Evolutionary conservation across 2,113 vertebrate species (phyloP).

Genomic region (Aplodontia rufa): DNA sequence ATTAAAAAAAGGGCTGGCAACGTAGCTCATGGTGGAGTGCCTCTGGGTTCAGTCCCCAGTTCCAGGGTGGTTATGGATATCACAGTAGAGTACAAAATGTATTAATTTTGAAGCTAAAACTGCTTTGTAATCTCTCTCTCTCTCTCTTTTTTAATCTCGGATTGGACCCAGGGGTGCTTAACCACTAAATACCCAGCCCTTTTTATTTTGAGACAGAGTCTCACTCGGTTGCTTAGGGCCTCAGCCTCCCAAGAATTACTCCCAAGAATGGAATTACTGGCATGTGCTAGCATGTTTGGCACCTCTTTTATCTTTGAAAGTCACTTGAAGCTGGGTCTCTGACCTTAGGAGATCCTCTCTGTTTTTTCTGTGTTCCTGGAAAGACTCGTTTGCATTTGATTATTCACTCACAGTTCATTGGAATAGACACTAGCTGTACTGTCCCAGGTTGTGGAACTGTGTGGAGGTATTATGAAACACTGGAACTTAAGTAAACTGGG

Average conservation of each 20-base stretch:
- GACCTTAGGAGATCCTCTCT: background rate
- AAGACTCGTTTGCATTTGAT: background rate
- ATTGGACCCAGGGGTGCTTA: too few species aligned
- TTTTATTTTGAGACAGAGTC: too few species aligned
- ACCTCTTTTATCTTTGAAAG: background rate
- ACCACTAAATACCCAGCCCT: too few species aligned
- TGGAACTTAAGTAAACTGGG: background rate
- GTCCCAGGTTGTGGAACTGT: background rate
- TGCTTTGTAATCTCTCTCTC: too few species aligned
- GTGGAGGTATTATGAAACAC: background rate
- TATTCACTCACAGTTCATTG: background rate
- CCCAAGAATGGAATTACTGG: too few species aligned
- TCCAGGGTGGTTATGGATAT: too few species aligned
- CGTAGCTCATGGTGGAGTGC: background rate
- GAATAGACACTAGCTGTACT: background rate
- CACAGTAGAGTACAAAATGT: background rate
- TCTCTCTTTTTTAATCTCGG: too few species aligned
- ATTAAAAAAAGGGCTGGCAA: background rate
- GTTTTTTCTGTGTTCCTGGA: background rate
- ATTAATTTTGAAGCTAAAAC: conserved; percentile 17
- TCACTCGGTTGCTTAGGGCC: too few species aligned
- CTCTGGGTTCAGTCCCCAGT: too few species aligned
- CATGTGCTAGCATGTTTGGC: too few species aligned
- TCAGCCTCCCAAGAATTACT: too few species aligned
- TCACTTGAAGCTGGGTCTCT: background rate